These are phyloP conservation scores for Lichenostomus cassidix DNA, from an alignment of 2,113 vertebrate genomes.

Conservation along the genomic window DNA sequence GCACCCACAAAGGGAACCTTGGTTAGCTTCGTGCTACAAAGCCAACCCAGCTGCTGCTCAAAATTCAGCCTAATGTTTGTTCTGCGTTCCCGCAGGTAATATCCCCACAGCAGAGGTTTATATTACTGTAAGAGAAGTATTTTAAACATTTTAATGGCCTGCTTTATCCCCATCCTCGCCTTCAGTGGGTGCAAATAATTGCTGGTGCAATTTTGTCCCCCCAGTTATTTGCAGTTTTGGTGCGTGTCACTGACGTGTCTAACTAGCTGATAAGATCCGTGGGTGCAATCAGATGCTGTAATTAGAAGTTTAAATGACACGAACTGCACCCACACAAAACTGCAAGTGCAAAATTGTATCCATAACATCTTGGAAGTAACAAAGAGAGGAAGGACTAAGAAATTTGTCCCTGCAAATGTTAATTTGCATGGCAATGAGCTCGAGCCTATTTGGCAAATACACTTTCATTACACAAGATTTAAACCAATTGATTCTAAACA, in stretches of 20 bases:
- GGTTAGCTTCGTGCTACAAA: neutral
- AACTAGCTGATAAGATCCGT: conserved; percentile 56
- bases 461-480: conserved; percentile 48
- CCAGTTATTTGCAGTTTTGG: conserved; percentile 53
- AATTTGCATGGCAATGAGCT: conserved; percentile 52
- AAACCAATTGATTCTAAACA: conserved; percentile 52
- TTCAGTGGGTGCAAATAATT: conserved; percentile 60
- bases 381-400: conserved; percentile 39
- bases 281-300: conserved; percentile 56
- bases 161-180: neutral
- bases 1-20: neutral
- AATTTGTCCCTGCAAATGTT: conserved; percentile 33
- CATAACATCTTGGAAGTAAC: conserved; percentile 38
- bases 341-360: conserved; percentile 48
- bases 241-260: conserved; percentile 36
- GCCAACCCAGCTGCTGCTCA: conserved; percentile 20
- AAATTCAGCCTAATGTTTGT: conserved; percentile 35
- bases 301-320: conserved; percentile 66
- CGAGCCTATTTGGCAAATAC: conserved; percentile 25
- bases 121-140: conserved; percentile 6
- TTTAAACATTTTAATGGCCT: conserved; percentile 58
- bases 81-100: neutral
- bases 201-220: conserved; percentile 38
- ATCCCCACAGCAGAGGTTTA: neutral
- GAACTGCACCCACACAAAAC: conserved; percentile 62